Evolutionary conservation across 2,888 invertebrate genomes (phyloP).

Genomic region (Caradrina clavipalpis): DNA sequence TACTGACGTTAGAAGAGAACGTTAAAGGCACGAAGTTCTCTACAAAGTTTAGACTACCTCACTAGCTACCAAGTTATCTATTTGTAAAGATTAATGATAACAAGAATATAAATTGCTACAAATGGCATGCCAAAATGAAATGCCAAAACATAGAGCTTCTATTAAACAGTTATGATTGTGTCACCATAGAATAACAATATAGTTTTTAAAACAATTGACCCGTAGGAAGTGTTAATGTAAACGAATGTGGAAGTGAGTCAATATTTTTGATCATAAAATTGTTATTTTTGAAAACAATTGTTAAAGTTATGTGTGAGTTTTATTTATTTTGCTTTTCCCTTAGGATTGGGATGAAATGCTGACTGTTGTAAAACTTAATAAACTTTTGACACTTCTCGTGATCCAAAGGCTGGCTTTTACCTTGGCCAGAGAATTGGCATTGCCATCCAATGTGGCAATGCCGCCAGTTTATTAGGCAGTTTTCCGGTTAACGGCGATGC

Average conservation of each 20-base stretch:
- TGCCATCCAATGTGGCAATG: too few relatives aligned
- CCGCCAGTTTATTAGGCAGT: too few relatives aligned
- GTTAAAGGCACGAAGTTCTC: slow-evolving; percentile 3
- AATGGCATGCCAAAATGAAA: slow-evolving; percentile 23
- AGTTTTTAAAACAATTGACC: slow-evolving; percentile 31
- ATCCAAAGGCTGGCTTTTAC: too few relatives aligned
- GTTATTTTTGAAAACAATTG: background rate
- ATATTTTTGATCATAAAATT: slow-evolving; percentile 18
- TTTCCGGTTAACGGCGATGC: too few relatives aligned
- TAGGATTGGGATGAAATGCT: too few relatives aligned
- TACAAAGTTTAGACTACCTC: slow-evolving; percentile 18
- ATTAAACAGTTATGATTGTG: slow-evolving; percentile 23
- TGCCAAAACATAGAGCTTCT: slow-evolving; percentile 2
- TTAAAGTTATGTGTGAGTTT: background rate
- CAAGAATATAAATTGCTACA: slow-evolving; percentile 19
- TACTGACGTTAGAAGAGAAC: background rate
- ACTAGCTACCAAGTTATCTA: slow-evolving; percentile 1
- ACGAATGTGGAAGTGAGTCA: slow-evolving; percentile 13
- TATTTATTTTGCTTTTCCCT: slow-evolving; percentile 11
- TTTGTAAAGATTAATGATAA: slow-evolving; percentile 20
- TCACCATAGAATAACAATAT: slow-evolving; percentile 21
- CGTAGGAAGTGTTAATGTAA: slow-evolving; percentile 24
- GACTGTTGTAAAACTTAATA: too few relatives aligned
- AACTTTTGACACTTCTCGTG: too few relatives aligned
- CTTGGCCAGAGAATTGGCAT: too few relatives aligned